A percentile compares a stretch with the other conserved stretches of the same genome.
These are phyloP conservation scores for Scomber scombrus DNA, from an alignment of 2,113 vertebrate species.

Conservation along the genomic window DNA sequence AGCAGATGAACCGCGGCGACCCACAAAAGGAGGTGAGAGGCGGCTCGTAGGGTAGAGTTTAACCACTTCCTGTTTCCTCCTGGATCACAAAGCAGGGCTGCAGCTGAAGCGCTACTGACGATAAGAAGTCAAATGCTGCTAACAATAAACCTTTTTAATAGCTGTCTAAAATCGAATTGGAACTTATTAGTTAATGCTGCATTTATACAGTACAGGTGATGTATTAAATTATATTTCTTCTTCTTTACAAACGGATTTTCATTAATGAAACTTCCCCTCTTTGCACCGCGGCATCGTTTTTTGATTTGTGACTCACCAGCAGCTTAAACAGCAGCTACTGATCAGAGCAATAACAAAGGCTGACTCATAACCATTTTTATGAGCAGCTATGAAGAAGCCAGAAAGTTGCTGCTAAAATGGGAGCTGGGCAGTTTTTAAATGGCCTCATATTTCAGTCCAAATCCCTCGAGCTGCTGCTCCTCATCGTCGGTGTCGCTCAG, in stretches of 20 bases:
- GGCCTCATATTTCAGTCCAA: too few species aligned
- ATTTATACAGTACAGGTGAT: background rate
- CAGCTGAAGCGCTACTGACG: too few species aligned
- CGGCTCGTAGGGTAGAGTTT: background rate
- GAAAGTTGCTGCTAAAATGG: too few species aligned
- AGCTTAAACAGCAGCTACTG: background rate
- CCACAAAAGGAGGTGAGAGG: slow-evolving; percentile 93
- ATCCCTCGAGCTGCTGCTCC: too few species aligned
- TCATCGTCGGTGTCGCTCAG: too few species aligned
- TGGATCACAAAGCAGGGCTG: background rate
- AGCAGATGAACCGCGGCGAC: slow-evolving; percentile 94
- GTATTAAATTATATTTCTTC: background rate
- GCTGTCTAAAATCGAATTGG: too few species aligned
- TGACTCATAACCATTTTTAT: background rate
- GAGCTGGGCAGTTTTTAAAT: too few species aligned
- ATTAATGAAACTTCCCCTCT: background rate
- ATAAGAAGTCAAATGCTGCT: too few species aligned
- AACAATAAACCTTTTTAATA: background rate
- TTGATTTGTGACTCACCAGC: background rate
- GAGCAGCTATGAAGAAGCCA: too few species aligned
- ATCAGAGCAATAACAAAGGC: background rate
- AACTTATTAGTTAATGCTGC: too few species aligned
- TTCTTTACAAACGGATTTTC: background rate
- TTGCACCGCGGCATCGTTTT: background rate
- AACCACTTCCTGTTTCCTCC: background rate